Percentiles rank a stretch among this genome's conserved stretches.
phyloP scores from a whole-genome alignment of 2,113 vertebrate species.

The Aldabrachelys gigantea region DNA sequence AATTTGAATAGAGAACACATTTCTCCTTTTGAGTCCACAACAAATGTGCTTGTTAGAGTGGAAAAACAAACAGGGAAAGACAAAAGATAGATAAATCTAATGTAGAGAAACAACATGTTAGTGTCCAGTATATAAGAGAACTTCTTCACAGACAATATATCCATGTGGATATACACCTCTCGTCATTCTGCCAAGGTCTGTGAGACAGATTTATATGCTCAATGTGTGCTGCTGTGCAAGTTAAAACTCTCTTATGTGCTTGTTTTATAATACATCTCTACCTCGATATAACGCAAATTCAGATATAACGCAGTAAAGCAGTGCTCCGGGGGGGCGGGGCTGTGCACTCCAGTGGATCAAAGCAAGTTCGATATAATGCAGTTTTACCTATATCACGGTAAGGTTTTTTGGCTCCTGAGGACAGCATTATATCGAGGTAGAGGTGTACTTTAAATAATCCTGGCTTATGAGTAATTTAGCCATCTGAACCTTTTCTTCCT shows the following conservation, averaged over 20 bases:
- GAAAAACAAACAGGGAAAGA: background rate
- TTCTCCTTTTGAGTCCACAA: background rate
- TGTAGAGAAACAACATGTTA: background rate
- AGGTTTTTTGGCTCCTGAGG: no score
- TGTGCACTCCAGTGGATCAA: no score
- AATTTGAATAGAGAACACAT: background rate
- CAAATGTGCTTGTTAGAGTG: background rate
- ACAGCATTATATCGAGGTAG: no score
- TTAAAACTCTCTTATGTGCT: background rate
- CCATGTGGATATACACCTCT: background rate
- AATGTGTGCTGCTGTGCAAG: background rate
- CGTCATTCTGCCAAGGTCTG: background rate
- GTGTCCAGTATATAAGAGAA: background rate
- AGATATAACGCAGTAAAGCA: no score
- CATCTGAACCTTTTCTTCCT: accelerated
- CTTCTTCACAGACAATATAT: background rate
- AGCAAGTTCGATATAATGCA: no score
- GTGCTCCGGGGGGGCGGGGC: no score
- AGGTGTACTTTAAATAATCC: background rate
- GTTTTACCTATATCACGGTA: no score
- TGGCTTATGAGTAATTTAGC: background rate
- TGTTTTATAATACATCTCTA: background rate
- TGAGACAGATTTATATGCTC: background rate
- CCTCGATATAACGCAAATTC: no score
- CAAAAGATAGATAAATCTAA: background rate